A percentile compares a stretch with the other conserved stretches of the same genome.
Evolutionary conservation across 2,888 invertebrate species (phyloP).

Genomic region (Cenopis cana): DNA sequence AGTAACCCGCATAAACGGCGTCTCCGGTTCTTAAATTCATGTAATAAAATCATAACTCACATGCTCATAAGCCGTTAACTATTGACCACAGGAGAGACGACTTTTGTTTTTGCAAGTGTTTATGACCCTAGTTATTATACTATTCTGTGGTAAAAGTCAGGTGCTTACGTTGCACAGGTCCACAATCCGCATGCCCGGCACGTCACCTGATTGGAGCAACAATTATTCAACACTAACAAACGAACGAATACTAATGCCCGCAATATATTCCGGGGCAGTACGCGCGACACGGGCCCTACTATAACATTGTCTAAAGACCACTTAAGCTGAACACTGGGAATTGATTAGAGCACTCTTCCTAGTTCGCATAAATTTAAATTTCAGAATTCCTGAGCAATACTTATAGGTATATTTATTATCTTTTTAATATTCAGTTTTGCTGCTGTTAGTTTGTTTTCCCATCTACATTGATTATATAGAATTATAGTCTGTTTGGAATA

Average conservation of each 20-base stretch:
- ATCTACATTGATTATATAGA: too few relatives aligned
- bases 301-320: conserved; percentile 26
- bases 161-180: neutral
- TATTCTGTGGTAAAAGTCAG: conserved; percentile 4
- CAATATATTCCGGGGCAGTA: conserved; percentile 14
- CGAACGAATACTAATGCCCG: conserved; percentile 69
- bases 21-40: too few relatives aligned
- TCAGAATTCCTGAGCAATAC: neutral
- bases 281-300: conserved; percentile 12
- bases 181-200: conserved; percentile 1
- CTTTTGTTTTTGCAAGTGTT: too few relatives aligned
- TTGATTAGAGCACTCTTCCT: conserved; percentile 14
- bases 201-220: conserved; percentile 11
- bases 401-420: neutral
- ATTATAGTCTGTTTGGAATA: too few relatives aligned
- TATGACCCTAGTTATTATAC: too few relatives aligned
- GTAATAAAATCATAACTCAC: too few relatives aligned
- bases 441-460: too few relatives aligned
- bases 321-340: conserved; percentile 22
- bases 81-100: too few relatives aligned
- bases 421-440: too few relatives aligned
- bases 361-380: conserved; percentile 10
- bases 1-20: too few relatives aligned
- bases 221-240: conserved; percentile 62
- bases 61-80: too few relatives aligned